Base-by-base conservation (phyloP, 2,888 invertebrate genomes). In the Aphodius sticticus region DNA sequence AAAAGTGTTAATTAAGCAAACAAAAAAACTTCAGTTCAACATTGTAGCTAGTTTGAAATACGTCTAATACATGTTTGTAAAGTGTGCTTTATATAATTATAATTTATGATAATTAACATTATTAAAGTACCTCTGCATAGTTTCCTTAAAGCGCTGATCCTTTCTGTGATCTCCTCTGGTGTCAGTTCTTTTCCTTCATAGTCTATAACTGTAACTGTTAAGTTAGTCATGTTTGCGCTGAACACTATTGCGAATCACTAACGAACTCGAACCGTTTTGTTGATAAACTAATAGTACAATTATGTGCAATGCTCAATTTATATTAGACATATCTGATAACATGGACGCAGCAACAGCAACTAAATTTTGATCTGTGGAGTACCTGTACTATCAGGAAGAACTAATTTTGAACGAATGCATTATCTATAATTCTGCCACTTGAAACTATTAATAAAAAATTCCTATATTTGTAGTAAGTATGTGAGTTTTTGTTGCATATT, bases 71-170 rank as follows among this genome's bases (percentile, higher is more conserved):
- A 26, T 26, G 3, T 26, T 26, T 26, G 26, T 26, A 26, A 26
- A 26, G 26, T 3, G 26, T 26, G 26, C 6, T 53, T 53, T 70
- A 16, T n/a, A 70, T 16, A 26, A 26, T 26, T 26, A 26, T 26
- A 26, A 26, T 26, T 26, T 26, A 26, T 26, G 3, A 70, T 70
- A 70, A 70, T 16, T 16, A 4, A 15, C 14, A 69, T 70, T 16
- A 70, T 70, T 70, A 12, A 74, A 35, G 9, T 74, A 74, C 74
- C 35, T 74, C 35, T 16, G 37, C 35, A 74, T 74, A 74, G 35
- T 36, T 74, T 74, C 35, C 74, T 74, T 74, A 74, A 74, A 26
- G 16, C 74, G n/a, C 16, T 69, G 14, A 77, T 77, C 69, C 69
- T 77, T 69, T 5, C 16, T 77, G 53, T 6, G 36, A 69, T 69